Evolutionary conservation across 2,797 vertebrate genomes (phyloP).

Genomic region (Gallirallus australis): DNA sequence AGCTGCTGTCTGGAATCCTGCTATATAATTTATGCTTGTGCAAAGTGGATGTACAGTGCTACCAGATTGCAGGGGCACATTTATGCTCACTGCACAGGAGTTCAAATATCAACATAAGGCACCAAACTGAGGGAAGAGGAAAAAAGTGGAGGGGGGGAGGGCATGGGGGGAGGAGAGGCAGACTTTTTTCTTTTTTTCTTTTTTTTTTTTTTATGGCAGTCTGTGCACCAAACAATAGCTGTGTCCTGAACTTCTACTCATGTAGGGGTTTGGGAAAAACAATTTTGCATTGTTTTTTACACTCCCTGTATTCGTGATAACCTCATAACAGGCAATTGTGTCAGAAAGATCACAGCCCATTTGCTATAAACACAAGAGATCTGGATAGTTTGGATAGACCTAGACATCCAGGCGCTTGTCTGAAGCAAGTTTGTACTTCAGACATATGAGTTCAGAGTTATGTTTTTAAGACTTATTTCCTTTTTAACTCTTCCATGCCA

Average conservation of each 20-base stretch:
- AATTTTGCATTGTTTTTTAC: not conserved
- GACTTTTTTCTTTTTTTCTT: not conserved
- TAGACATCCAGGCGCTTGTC: not conserved
- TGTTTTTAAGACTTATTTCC: not conserved
- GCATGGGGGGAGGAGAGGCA: not conserved
- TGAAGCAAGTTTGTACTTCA: not conserved
- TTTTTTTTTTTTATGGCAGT: not conserved
- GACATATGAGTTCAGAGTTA: not conserved
- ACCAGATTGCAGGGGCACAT: not conserved
- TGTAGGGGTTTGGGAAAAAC: not conserved
- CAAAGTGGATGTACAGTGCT: not conserved
- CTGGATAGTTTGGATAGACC: not conserved
- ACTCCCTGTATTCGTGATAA: not conserved
- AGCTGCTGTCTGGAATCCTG: not conserved
- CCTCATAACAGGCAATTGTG: not conserved
- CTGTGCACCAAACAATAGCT: not conserved
- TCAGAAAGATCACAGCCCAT: not conserved
- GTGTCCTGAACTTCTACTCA: not conserved
- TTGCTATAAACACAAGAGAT: not conserved
- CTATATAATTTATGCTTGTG: conserved; percentile 5
- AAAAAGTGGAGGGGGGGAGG: not conserved
- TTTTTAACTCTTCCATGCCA: not conserved
- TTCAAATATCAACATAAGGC: not conserved
- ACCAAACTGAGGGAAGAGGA: not conserved
- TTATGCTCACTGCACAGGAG: not conserved